Percentiles rank a stretch among this genome's conserved stretches.
Conservation (phyloP, 2,888 invertebrate genomes). For the Bombylius discolor region DNA sequence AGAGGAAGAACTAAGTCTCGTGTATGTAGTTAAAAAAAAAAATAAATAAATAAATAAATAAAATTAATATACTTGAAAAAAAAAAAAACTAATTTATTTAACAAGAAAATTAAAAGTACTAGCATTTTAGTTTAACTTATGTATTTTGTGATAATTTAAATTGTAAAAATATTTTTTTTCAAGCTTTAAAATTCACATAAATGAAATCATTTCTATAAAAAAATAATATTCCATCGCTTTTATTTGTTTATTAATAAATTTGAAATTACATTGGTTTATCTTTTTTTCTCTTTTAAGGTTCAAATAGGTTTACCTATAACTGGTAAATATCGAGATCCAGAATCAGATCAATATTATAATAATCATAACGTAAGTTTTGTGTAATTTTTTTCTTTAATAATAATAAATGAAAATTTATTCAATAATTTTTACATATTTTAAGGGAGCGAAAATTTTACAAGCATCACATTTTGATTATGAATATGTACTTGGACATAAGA, state of each 20-base stretch:
- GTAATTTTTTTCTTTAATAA: neutral
- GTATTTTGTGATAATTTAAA: too few species aligned
- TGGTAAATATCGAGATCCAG: constrained; percentile 78
- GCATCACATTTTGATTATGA: constrained; percentile 89
- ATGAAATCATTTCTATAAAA: too few species aligned
- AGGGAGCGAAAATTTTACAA: constrained; percentile 82
- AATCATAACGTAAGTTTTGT: constrained; percentile 60
- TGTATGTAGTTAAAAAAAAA: constrained; percentile 31
- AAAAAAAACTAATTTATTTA: too few species aligned
- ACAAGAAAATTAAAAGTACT: too few species aligned
- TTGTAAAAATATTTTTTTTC: neutral
- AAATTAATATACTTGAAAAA: too few species aligned
- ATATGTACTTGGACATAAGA: constrained; percentile 88
- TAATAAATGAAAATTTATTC: neutral
- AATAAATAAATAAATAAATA: too few species aligned
- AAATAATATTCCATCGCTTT: too few species aligned
- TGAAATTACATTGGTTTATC: too few species aligned
- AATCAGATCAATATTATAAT: constrained; percentile 83
- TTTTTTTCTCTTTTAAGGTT: constrained; percentile 41
- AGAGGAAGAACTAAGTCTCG: constrained; percentile 64
- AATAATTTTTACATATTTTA: constrained; percentile 6
- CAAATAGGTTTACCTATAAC: constrained; percentile 80
- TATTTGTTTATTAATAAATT: too few species aligned
- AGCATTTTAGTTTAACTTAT: neutral
- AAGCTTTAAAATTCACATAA: too few species aligned